A percentile compares a stretch with the other conserved stretches of the same genome.
Conservation (phyloP, 2,888 invertebrate genomes). For the Parnassius smintheus region DNA sequence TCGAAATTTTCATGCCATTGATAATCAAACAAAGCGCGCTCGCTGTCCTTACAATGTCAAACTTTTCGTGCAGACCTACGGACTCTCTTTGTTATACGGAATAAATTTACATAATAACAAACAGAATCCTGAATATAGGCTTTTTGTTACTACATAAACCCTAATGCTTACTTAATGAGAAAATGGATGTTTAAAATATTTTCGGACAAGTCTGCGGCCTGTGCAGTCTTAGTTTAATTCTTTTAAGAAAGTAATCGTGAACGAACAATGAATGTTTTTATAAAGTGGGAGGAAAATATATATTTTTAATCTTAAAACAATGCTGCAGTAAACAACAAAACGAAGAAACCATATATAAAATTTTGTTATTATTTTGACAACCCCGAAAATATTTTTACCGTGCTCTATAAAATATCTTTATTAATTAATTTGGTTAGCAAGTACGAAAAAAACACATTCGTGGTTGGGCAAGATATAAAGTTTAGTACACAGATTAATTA, state of each 20-base stretch:
- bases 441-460: too few species aligned
- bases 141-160: conserved; percentile 60
- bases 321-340: too few species aligned
- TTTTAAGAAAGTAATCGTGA: neutral
- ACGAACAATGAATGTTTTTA: too few species aligned
- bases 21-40: conserved; percentile 16
- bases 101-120: conserved; percentile 77
- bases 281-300: too few species aligned
- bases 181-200: conserved; percentile 52
- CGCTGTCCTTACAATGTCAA: conserved; percentile 40
- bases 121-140: conserved; percentile 52
- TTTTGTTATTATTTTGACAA: too few species aligned
- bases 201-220: conserved; percentile 29
- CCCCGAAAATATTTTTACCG: too few species aligned
- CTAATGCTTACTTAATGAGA: conserved; percentile 64
- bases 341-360: too few species aligned
- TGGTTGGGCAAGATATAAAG: too few species aligned
- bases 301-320: too few species aligned
- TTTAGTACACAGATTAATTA: too few species aligned
- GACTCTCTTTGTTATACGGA: conserved; percentile 59
- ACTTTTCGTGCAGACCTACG: conserved; percentile 56
- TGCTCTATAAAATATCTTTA: too few species aligned
- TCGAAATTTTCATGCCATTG: conserved; percentile 13
- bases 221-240: neutral
- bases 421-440: too few species aligned